Conservation (phyloP, 2,888 invertebrate species). For the Orgyia antiqua region DNA sequence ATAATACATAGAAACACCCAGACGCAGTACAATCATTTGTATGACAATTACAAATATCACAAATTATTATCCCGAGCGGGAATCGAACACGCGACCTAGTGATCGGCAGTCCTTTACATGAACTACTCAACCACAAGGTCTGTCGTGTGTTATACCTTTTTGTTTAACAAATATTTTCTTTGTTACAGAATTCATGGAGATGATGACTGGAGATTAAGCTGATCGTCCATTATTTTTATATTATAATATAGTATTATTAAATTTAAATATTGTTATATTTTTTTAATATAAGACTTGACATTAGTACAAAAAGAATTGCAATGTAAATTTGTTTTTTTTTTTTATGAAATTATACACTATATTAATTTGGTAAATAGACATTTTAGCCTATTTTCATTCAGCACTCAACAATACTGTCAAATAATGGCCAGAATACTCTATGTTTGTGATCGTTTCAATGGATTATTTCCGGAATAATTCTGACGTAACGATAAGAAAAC, state of each 20-base stretch:
- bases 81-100: no score
- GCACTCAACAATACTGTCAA: conserved; percentile 30
- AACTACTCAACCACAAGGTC: no score
- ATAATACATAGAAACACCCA: no score
- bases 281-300: conserved; percentile 50
- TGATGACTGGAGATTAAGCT: conserved; percentile 93
- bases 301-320: conserved; percentile 68
- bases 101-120: no score
- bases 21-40: no score
- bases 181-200: conserved; percentile 93
- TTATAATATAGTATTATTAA: conserved; percentile 45
- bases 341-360: conserved; percentile 24
- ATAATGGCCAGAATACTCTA: conserved; percentile 31
- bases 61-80: no score
- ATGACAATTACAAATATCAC: no score
- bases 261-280: conserved; percentile 47
- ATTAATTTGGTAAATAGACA: conserved; percentile 59
- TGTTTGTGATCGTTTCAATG: conserved; percentile 56
- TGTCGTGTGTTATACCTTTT: no score
- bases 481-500: conserved; percentile 49
- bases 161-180: conserved; percentile 16
- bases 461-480: conserved; percentile 70
- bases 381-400: conserved; percentile 22
- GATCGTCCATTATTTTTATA: conserved; percentile 11
- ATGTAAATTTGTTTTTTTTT: conserved; percentile 62